These are phyloP conservation scores for Punctoribates punctum DNA, from an alignment of 2,888 invertebrate genomes.

Conservation along the genomic window DNA sequence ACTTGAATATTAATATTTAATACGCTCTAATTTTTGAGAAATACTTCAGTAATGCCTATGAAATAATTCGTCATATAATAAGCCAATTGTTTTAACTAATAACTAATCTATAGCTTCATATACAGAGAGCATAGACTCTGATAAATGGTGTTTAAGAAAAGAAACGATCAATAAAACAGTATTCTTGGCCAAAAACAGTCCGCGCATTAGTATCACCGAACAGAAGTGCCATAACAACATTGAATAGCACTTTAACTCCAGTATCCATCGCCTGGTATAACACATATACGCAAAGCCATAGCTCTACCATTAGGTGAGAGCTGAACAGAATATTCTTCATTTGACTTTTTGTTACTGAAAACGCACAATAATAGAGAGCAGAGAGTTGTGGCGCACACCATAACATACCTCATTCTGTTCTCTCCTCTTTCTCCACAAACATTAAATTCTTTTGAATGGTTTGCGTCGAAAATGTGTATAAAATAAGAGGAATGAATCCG, in stretches of 20 bases:
- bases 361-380: background rate
- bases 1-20: too few relatives aligned
- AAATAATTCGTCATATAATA: too few relatives aligned
- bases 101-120: too few relatives aligned
- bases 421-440: too few relatives aligned
- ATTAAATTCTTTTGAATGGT: too few relatives aligned
- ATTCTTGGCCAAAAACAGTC: background rate
- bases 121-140: too few relatives aligned
- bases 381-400: background rate
- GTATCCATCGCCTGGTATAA: background rate
- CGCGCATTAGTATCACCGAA: background rate
- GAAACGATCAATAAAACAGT: constrained; percentile 24
- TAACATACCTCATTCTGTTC: background rate
- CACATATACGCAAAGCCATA: background rate
- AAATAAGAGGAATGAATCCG: too few relatives aligned
- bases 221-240: background rate
- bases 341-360: background rate
- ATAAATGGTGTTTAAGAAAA: background rate
- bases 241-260: background rate
- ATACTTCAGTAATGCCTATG: too few relatives aligned
- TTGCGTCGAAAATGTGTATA: too few relatives aligned
- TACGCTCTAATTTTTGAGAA: too few relatives aligned
- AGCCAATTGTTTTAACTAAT: too few relatives aligned
- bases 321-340: constrained; percentile 2
- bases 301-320: constrained; percentile 19